Evolutionary conservation across 2,888 invertebrate species (phyloP).

Genomic region (Malthinus seriepunctatus): DNA sequence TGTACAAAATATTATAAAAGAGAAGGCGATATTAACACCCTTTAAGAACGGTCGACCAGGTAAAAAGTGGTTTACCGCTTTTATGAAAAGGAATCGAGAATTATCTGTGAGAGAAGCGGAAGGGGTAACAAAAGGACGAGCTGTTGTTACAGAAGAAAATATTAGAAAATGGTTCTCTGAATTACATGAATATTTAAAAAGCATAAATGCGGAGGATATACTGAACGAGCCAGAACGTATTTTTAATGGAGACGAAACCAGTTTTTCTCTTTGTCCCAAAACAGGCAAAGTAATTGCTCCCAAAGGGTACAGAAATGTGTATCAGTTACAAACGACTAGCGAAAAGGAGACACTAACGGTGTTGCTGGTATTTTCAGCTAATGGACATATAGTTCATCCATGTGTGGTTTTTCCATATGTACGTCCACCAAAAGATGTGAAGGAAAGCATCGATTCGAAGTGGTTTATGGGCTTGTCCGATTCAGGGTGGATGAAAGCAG

Average conservation of each 20-base stretch:
- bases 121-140: neutral
- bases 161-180: neutral
- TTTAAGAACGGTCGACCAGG: neutral
- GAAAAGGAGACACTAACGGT: constrained; percentile 28
- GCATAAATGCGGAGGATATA: neutral
- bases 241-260: constrained; percentile 39
- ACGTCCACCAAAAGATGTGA: constrained; percentile 9
- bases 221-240: constrained; percentile 31
- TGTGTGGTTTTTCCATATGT: constrained; percentile 19
- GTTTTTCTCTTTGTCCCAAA: constrained; percentile 37
- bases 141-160: neutral
- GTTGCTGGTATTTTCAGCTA: constrained; percentile 17
- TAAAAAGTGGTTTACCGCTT: neutral
- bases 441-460: constrained; percentile 7
- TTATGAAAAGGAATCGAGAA: neutral
- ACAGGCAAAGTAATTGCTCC: constrained; percentile 34
- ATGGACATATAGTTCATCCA: constrained; percentile 14
- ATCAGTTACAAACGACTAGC: too few species aligned
- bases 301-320: neutral
- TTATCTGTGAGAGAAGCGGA: neutral
- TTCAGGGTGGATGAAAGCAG: constrained; percentile 31
- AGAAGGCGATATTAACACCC: neutral
- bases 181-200: neutral
- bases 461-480: constrained; percentile 16
- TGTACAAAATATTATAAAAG: constrained; percentile 3